Evolutionary conservation across 2,113 vertebrate species (phyloP).

Genomic region (Poicephalus meyeri): DNA sequence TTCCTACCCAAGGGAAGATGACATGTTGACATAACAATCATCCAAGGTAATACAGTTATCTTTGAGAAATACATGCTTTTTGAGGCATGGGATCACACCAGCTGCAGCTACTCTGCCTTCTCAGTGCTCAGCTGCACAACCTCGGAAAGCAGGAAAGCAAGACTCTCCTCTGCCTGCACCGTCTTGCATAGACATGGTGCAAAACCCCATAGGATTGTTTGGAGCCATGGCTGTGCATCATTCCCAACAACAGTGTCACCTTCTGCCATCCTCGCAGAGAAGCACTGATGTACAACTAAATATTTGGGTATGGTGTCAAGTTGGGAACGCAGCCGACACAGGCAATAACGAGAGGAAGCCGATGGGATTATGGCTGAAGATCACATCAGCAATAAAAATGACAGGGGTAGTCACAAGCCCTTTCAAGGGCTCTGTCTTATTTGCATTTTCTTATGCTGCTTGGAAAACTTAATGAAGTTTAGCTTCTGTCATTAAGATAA

Average conservation of each 20-base stretch:
- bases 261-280: background rate
- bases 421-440: slow-evolving; percentile 11
- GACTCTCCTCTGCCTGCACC: background rate
- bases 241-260: background rate
- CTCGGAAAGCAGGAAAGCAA: background rate
- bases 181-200: background rate
- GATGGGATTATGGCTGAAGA: slow-evolving; percentile 17
- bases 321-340: background rate
- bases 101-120: background rate
- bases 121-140: background rate
- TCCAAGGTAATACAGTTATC: background rate
- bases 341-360: background rate
- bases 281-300: background rate
- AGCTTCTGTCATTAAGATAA: slow-evolving; percentile 53
- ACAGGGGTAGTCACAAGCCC: background rate
- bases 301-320: background rate
- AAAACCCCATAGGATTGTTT: background rate
- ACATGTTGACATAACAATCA: background rate
- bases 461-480: slow-evolving; percentile 45
- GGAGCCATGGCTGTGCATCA: fast-evolving
- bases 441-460: slow-evolving; percentile 34
- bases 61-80: background rate
- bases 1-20: background rate
- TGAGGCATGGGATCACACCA: background rate
- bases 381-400: slow-evolving; percentile 5